Conservation (phyloP, 2,888 invertebrate species). For the Stegana nigrithorax region DNA sequence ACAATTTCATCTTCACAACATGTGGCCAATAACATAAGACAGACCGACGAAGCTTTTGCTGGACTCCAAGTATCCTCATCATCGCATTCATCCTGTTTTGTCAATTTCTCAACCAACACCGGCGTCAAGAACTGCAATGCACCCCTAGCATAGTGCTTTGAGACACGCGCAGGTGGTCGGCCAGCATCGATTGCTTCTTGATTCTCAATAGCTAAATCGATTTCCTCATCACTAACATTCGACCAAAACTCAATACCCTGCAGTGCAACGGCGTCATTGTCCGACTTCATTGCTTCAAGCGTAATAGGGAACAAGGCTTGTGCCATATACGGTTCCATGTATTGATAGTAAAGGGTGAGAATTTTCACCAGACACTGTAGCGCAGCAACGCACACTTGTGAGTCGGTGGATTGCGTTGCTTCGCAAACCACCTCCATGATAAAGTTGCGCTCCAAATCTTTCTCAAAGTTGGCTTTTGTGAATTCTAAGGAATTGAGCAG, state of each 20-base stretch:
- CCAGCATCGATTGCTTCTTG: constrained; percentile 93
- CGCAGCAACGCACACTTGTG: constrained; percentile 94
- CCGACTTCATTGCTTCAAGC: constrained; percentile 97
- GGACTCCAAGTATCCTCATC: constrained; percentile 99
- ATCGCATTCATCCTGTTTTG: constrained; percentile 96
- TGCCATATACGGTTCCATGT: constrained; percentile 99
- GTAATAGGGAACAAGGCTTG: constrained; percentile 98
- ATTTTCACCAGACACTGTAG: constrained; percentile 98
- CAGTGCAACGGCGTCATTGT: constrained; percentile 93
- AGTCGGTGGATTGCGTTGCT: constrained; percentile 93
- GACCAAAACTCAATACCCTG: constrained; percentile 99
- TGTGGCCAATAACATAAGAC: constrained; percentile 95
- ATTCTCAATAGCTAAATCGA: constrained; percentile 93
- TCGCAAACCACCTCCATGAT: constrained; percentile 99
- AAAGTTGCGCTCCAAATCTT: constrained; percentile 96
- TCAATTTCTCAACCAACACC: constrained; percentile 91
- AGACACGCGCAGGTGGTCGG: constrained; percentile 92
- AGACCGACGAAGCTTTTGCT: constrained; percentile 98
- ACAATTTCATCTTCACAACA: constrained; percentile 98
- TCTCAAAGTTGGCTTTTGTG: constrained; percentile 97
- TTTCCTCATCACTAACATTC: constrained; percentile 99
- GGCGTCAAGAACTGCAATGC: constrained; percentile 95
- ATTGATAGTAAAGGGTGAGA: constrained; percentile 97
- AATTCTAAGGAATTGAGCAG: constrained; percentile 97
- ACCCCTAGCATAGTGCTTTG: constrained; percentile 97